Evolutionary conservation across 1,140 invertebrate species (phyloP), one percentile per base, ranked within the genome.

Genomic region (Scaptodrosophila lebanonensis): DNA sequence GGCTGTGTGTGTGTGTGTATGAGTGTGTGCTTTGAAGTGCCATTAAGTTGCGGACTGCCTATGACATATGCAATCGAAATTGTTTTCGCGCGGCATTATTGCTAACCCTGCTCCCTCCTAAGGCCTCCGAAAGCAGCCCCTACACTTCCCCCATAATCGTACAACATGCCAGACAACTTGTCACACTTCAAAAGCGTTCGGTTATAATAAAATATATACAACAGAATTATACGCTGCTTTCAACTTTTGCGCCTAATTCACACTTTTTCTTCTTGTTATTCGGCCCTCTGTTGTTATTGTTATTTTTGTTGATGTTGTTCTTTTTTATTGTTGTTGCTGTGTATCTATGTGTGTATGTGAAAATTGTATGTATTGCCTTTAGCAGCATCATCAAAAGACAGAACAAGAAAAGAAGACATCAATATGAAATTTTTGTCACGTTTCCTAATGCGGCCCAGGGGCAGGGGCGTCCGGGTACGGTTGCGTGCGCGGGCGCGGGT

Each of bases 341-440:
- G 50, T 52, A 27, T 27, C 44, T 79, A 57, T 79, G 68, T 79
- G 65, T 82, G 69, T 79, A 65, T 79, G 65, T 82, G 69, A 82
- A 77, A 69, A 82, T 75, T 75, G 69, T 82, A 77, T 79, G 75
- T 73, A 73, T 79, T 75, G 75, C 75, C 75, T 82, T 82, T 73
- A 82, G 69, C 75, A 82, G 75, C 69, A 79, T 73, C 75, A 79
- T 66, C 75, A 82, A 75, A 79, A 64, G 64, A 56, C 54, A 27
- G 30, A 50, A 13, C 36, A 32, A 30, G 27, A 60, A 54, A 79
- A 66, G 50, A 82, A 79, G 69, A 82, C 75, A 79, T 82, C 75
- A 82, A 79, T 79, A 75, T 79, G 68, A 82, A 79, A 79, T 82
- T 79, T 79, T 70, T 79, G 75, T 79, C 75, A 79, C 75, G 75